Conservation (phyloP, 2,797 vertebrate genomes). For the Pogoniulus pusillus region DNA sequence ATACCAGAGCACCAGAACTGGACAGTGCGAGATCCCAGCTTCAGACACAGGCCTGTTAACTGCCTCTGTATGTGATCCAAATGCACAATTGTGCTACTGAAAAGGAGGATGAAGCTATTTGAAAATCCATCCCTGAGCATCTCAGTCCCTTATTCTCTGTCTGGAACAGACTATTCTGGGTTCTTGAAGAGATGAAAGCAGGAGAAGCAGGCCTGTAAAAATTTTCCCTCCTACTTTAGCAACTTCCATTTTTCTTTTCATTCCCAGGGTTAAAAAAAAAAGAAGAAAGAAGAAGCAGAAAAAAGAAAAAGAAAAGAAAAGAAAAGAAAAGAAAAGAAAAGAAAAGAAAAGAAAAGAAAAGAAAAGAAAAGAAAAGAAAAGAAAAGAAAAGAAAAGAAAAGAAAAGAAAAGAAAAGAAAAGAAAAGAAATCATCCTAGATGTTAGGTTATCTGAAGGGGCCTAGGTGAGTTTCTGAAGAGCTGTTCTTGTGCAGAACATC, state of each 20-base stretch:
- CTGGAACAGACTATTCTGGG: neutral
- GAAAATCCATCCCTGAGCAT: neutral
- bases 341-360: neutral
- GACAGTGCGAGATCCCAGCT: neutral
- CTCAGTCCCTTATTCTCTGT: neutral
- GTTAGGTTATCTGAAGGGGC: neutral
- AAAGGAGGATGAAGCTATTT: neutral
- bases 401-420: neutral
- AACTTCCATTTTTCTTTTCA: neutral
- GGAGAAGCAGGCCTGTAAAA: neutral
- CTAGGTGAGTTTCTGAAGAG: neutral
- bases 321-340: neutral
- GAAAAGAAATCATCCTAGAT: neutral
- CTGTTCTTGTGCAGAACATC: neutral
- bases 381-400: neutral
- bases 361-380: neutral
- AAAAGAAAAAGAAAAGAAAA: too few relatives aligned
- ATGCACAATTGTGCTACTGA: neutral
- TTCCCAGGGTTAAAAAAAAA: neutral
- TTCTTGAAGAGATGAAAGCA: neutral
- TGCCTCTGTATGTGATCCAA: neutral
- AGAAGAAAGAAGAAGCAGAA: neutral
- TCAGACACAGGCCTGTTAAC: neutral
- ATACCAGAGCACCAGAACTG: neutral
- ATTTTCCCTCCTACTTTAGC: neutral